Evolutionary conservation across 2,797 vertebrate genomes (phyloP).

Genomic region (Erethizon dorsatum): DNA sequence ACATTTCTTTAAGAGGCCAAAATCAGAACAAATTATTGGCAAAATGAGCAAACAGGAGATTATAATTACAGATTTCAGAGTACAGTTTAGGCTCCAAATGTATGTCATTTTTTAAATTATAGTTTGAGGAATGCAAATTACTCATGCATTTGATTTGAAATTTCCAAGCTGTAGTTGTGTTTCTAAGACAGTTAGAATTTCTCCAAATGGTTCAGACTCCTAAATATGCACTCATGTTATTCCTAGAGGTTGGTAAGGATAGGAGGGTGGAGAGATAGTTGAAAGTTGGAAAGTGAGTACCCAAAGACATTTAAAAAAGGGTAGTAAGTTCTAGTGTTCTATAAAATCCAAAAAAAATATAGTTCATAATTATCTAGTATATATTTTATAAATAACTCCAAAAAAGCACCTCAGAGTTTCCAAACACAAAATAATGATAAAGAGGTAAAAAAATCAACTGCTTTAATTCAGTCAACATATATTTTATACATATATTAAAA

Average conservation of each 20-base stretch:
- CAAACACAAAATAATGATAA: too few species aligned
- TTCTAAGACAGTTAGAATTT: neutral
- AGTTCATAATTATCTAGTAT: too few species aligned
- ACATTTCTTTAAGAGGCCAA: slow-evolving; percentile 23
- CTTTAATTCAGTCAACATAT: neutral
- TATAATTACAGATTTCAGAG: neutral
- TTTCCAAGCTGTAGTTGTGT: neutral
- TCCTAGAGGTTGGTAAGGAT: neutral
- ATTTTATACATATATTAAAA: neutral
- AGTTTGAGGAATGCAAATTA: neutral
- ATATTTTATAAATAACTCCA: too few species aligned
- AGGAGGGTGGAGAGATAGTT: neutral
- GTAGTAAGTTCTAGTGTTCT: neutral
- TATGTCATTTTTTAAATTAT: slow-evolving; percentile 6
- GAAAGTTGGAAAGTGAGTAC: neutral
- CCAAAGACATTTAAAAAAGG: neutral
- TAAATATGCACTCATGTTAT: neutral
- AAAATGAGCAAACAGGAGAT: slow-evolving; percentile 26
- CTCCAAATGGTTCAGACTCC: neutral
- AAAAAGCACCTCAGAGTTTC: too few species aligned
- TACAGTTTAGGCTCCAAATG: neutral
- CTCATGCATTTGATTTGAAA: neutral
- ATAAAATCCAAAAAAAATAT: too few species aligned
- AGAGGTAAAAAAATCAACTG: neutral
- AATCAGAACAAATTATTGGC: neutral